Conservation (phyloP, 2,888 invertebrate species). For the Malthinus seriepunctatus region DNA sequence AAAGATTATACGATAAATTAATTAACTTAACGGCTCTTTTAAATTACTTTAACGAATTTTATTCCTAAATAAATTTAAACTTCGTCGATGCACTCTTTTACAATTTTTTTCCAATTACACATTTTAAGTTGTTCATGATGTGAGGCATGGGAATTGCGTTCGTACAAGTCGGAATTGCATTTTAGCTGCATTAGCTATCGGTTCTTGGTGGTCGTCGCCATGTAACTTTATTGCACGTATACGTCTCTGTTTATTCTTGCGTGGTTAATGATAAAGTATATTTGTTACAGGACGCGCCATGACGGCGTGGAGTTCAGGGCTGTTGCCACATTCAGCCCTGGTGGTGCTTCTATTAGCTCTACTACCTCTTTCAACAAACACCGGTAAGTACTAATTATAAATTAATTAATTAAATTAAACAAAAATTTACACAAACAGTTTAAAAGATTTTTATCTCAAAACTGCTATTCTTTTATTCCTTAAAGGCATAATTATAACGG, state of each 20-base stretch:
- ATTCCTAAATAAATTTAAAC: not conserved
- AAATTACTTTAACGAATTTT: not conserved
- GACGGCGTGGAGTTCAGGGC: slow-evolving; percentile 60
- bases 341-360: slow-evolving; percentile 40
- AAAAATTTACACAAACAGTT: not conserved
- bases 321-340: slow-evolving; percentile 51
- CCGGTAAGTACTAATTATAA: slow-evolving; percentile 46
- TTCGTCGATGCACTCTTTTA: not conserved
- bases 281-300: slow-evolving; percentile 58
- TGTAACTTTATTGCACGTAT: slow-evolving; percentile 28
- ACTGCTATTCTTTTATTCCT: not conserved
- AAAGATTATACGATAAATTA: slow-evolving; percentile 17
- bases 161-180: slow-evolving; percentile 27
- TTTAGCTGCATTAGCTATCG: slow-evolving; percentile 24
- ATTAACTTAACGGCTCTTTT: slow-evolving; percentile 12
- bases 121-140: no score
- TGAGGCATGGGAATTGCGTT: slow-evolving; percentile 29
- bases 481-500: slow-evolving; percentile 1
- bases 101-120: not conserved
- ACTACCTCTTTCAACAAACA: slow-evolving; percentile 38
- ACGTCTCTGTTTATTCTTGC: slow-evolving; percentile 29
- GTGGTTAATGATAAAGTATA: slow-evolving; percentile 33
- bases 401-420: not conserved
- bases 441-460: not conserved
- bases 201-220: slow-evolving; percentile 21